These are phyloP conservation scores for Ditylenchus dipsaci DNA, from an alignment of 1,140 invertebrate species.

Conservation along the genomic window DNA sequence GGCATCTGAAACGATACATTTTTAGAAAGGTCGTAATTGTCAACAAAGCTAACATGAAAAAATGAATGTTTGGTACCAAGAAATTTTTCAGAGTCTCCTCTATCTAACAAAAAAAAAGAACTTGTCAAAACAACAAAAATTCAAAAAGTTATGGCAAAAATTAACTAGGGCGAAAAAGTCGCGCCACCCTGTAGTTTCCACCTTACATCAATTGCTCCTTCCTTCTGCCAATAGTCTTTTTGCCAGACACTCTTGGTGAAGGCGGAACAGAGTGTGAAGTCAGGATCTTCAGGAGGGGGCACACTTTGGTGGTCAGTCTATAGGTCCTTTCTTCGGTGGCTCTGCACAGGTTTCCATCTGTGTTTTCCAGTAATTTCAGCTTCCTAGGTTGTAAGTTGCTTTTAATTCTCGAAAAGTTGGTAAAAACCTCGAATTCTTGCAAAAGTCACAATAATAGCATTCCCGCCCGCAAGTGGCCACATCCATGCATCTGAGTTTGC, in stretches of 20 bases:
- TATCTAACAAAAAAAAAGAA: too few species aligned
- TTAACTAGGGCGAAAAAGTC: too few species aligned
- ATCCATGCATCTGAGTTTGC: constrained; percentile 57
- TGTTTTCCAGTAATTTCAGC: constrained; percentile 55
- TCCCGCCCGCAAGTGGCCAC: constrained; percentile 56
- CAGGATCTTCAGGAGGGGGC: constrained; percentile 57
- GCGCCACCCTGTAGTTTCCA: too few species aligned
- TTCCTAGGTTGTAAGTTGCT: constrained; percentile 37
- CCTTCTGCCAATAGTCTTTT: constrained; percentile 58
- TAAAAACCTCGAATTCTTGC: constrained; percentile 44
- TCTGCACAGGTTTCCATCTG: constrained; percentile 55
- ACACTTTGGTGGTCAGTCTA: constrained; percentile 43
- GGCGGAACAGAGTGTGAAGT: constrained; percentile 56
- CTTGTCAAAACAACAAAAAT: too few species aligned
- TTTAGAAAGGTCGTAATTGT: too few species aligned
- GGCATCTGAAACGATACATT: too few species aligned
- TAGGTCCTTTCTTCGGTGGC: constrained; percentile 56
- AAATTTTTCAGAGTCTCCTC: too few species aligned
- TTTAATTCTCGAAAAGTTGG: constrained; percentile 17
- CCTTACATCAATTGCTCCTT: constrained; percentile 52
- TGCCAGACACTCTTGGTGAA: constrained; percentile 58
- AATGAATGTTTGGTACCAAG: too few species aligned
- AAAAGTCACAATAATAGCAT: constrained; percentile 58
- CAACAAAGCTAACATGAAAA: too few species aligned
- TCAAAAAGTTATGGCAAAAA: too few species aligned